Conservation (phyloP, 2,113 vertebrate genomes). For the Perccottus glenii region DNA sequence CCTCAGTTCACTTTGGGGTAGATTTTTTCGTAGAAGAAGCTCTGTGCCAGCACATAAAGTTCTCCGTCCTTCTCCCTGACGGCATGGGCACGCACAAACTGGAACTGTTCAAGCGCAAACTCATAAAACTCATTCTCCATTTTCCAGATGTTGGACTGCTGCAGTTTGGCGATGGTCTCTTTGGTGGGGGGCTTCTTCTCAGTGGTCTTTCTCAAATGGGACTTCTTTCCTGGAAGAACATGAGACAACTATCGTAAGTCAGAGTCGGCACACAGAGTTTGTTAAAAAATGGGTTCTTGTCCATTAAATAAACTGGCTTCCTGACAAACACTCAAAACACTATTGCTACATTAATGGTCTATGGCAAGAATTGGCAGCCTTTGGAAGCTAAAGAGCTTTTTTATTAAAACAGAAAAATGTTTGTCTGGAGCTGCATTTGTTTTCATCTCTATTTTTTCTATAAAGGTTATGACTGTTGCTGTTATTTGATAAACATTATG, state of each 20-base stretch:
- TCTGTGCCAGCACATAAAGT: constrained; percentile 89
- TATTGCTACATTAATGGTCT: background rate
- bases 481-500: too few species aligned
- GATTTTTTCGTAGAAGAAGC: constrained; percentile 99
- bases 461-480: too few species aligned
- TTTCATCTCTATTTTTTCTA: too few species aligned
- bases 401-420: background rate
- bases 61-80: constrained; percentile 97
- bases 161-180: constrained; percentile 92
- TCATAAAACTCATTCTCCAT: constrained; percentile 99
- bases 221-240: constrained; percentile 90
- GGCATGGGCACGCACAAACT: constrained; percentile 91
- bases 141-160: constrained; percentile 97
- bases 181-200: constrained; percentile 96
- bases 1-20: constrained; percentile 92
- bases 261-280: background rate
- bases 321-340: background rate
- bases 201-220: constrained; percentile 95
- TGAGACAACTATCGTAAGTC: background rate
- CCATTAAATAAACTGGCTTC: constrained; percentile 10
- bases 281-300: background rate
- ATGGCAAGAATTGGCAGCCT: background rate
- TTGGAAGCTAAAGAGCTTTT: background rate
- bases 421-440: too few species aligned
- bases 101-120: constrained; percentile 97